Percentiles rank a stretch among this genome's conserved stretches.
These are phyloP conservation scores for Lepus europaeus DNA, from an alignment of 2,113 vertebrate genomes.

Conservation along the genomic window DNA sequence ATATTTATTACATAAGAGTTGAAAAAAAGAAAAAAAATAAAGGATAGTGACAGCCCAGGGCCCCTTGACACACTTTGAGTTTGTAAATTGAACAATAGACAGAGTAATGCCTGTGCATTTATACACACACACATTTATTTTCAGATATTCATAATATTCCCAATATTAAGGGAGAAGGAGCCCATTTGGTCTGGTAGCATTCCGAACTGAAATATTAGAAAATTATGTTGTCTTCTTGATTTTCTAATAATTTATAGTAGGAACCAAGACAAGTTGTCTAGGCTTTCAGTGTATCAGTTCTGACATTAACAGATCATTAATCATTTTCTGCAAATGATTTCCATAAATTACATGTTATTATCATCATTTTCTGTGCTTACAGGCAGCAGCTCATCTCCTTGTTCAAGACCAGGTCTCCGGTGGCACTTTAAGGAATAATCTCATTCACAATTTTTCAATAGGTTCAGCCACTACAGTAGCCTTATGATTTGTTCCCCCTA, in stretches of 20 bases:
- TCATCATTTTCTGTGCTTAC: not conserved
- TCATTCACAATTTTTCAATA: not conserved
- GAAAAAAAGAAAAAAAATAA: not conserved
- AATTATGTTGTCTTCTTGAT: not conserved
- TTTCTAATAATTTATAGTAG: not conserved
- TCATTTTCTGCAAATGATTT: conserved; percentile 33
- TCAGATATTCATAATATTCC: not conserved
- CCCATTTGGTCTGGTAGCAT: not conserved
- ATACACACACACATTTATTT: not conserved
- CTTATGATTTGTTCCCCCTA: conserved; percentile 6
- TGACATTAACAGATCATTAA: not conserved
- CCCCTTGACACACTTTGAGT: conserved; percentile 63
- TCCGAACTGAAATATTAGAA: not conserved
- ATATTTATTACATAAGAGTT: too few relatives aligned
- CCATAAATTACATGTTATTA: conserved; percentile 14
- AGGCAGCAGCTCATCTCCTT: not conserved
- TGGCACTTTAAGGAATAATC: not conserved
- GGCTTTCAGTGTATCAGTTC: not conserved
- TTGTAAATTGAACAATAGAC: not conserved
- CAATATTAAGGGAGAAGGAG: not conserved
- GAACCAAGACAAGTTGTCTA: not conserved
- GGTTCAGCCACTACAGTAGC: not conserved
- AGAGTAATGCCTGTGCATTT: rapidly evolving
- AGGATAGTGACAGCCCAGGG: conserved; percentile 77
- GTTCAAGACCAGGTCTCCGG: not conserved